Percentiles rank a stretch among this genome's conserved stretches.
These are phyloP conservation scores for Syrmaticus mikado DNA, from an alignment of 2,113 vertebrate genomes.

Conservation along the genomic window DNA sequence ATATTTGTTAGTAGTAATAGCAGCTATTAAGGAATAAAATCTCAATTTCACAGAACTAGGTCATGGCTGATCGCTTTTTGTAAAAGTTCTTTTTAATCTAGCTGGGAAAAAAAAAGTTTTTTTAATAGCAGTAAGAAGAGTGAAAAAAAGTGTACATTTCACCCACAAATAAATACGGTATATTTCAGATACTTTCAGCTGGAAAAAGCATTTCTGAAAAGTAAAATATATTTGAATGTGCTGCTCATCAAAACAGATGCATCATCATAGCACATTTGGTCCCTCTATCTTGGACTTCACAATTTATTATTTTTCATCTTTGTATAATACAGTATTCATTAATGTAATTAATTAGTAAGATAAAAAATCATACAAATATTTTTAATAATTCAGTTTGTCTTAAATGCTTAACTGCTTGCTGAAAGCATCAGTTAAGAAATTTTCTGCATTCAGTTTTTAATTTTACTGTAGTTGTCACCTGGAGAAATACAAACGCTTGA, in stretches of 20 bases:
- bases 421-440: neutral
- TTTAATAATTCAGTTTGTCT: conserved; percentile 18
- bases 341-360: conserved; percentile 18
- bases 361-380: neutral
- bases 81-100: neutral
- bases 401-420: neutral
- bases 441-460: neutral
- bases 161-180: neutral
- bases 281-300: neutral
- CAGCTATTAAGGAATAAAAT: neutral
- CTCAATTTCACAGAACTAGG: neutral
- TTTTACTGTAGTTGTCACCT: conserved; percentile 2
- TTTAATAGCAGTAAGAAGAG: neutral
- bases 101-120: neutral
- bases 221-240: neutral
- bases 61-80: neutral
- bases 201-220: neutral
- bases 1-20: conserved; percentile 33
- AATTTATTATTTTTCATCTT: neutral
- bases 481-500: neutral
- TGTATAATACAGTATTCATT: neutral
- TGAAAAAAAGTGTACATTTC: neutral
- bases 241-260: neutral
- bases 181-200: neutral
- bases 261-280: neutral